Conservation (phyloP, 2,888 invertebrate genomes). For the Chymomyza procnemis region DNA sequence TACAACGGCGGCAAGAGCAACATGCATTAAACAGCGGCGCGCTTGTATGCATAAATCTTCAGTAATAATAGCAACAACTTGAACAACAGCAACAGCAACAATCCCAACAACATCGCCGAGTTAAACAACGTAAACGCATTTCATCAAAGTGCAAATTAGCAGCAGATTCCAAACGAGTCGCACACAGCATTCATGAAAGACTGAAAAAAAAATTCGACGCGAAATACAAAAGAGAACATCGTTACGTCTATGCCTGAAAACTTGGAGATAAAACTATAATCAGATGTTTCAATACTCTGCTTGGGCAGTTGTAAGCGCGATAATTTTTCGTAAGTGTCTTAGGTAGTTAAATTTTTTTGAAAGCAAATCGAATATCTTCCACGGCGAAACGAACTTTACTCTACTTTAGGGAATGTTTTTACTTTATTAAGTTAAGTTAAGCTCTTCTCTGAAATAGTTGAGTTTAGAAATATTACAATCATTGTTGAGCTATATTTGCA, state of each 20-base stretch:
- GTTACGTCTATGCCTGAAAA: too few relatives aligned
- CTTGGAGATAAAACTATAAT: too few relatives aligned
- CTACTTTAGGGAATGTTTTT: too few relatives aligned
- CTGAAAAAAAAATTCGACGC: neutral
- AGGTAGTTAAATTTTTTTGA: too few relatives aligned
- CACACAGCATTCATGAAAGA: neutral
- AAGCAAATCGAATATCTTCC: too few relatives aligned
- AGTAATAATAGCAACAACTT: slow-evolving; percentile 53
- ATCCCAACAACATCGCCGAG: slow-evolving; percentile 16
- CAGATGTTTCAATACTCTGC: neutral
- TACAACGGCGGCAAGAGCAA: neutral
- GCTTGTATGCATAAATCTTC: slow-evolving; percentile 68
- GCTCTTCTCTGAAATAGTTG: too few relatives aligned
- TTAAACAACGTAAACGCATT: slow-evolving; percentile 57
- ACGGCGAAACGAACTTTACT: too few relatives aligned
- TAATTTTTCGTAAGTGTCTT: too few relatives aligned
- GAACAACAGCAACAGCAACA: slow-evolving; percentile 16
- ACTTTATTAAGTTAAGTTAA: too few relatives aligned
- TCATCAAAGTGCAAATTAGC: slow-evolving; percentile 74
- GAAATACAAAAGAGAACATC: neutral
- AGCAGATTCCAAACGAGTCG: slow-evolving; percentile 60
- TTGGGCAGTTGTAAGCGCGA: slow-evolving; percentile 7
- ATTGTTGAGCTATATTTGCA: too few relatives aligned
- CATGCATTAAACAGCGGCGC: slow-evolving; percentile 11
- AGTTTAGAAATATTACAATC: too few relatives aligned